Percentiles rank a stretch among this genome's conserved stretches.
Conservation (phyloP, 2,888 invertebrate genomes). For the Tineola bisselliella region DNA sequence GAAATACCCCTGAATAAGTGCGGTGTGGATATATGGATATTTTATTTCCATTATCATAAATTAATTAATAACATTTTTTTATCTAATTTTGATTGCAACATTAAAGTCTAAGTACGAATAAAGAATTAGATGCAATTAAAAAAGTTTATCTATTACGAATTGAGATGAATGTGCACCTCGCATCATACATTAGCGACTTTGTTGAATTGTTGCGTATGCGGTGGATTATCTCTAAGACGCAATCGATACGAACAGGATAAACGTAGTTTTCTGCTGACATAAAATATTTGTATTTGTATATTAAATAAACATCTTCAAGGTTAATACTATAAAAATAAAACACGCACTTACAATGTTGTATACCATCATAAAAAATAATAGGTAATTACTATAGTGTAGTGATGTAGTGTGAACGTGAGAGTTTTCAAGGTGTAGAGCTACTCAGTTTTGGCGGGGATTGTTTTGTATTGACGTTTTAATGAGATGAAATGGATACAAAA, state of each 20-base stretch:
- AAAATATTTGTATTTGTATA: neutral
- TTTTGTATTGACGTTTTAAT: neutral
- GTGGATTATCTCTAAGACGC: neutral
- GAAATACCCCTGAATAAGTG: no score
- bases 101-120: no score
- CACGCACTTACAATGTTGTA: neutral
- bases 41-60: no score
- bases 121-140: no score
- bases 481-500: neutral
- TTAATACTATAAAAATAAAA: conserved; percentile 8
- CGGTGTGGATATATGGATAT: no score
- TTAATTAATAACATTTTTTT: no score
- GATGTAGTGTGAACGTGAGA: neutral
- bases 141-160: no score
- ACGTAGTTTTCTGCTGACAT: neutral
- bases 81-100: no score
- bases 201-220: no score
- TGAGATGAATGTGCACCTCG: no score
- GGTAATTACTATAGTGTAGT: neutral
- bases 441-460: neutral
- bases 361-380: neutral
- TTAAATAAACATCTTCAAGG: neutral
- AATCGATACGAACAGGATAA: neutral
- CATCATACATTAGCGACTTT: neutral
- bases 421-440: neutral